Conservation (phyloP, 2,888 invertebrate genomes). For the Volucella inanis region DNA sequence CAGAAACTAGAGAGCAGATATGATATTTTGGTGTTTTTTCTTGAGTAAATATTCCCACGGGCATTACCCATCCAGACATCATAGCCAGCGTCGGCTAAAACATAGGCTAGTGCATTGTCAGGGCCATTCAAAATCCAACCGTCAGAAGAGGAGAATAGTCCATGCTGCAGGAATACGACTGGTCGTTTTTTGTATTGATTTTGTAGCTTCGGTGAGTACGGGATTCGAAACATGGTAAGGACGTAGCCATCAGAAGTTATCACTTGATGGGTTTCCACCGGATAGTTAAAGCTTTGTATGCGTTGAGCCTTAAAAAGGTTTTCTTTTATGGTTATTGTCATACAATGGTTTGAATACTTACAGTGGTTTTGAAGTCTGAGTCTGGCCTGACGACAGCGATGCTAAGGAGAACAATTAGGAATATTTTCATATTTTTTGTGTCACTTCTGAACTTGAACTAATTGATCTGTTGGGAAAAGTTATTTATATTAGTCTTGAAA, state of each 20-base stretch:
- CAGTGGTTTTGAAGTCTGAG: too few relatives aligned
- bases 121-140: constrained; percentile 89
- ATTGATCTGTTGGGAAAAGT: too few relatives aligned
- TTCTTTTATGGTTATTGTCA: too few relatives aligned
- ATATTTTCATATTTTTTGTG: too few relatives aligned
- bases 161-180: constrained; percentile 90
- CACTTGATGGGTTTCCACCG: constrained; percentile 88
- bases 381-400: too few relatives aligned
- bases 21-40: constrained; percentile 83
- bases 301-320: constrained; percentile 69
- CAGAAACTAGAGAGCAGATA: constrained; percentile 78
- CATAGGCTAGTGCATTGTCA: constrained; percentile 85
- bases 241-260: constrained; percentile 92
- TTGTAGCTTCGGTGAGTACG: constrained; percentile 82
- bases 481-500: too few relatives aligned
- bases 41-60: constrained; percentile 86
- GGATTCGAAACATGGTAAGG: constrained; percentile 91
- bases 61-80: constrained; percentile 87
- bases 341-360: too few relatives aligned
- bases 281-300: constrained; percentile 83
- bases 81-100: constrained; percentile 84
- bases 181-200: constrained; percentile 82
- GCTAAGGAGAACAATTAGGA: too few relatives aligned
- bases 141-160: constrained; percentile 87
- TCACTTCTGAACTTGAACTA: too few relatives aligned